Conservation (phyloP, 2,888 invertebrate species). For the Eupithecia subfuscata region DNA sequence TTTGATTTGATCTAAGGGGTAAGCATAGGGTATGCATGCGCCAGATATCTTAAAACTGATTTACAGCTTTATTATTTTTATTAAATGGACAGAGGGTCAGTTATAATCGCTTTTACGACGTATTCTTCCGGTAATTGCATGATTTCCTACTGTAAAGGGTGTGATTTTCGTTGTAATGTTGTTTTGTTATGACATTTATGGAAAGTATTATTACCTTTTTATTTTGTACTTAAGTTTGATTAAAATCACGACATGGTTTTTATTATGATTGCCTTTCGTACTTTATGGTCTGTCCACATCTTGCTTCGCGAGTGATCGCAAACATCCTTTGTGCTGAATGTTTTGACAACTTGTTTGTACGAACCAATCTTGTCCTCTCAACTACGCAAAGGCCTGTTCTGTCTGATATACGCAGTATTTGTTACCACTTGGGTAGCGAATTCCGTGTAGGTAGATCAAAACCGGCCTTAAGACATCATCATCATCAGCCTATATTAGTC, state of each 20-base stretch:
- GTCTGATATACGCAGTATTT: no score
- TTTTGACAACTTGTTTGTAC: neutral
- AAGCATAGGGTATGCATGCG: neutral
- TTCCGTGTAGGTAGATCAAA: no score
- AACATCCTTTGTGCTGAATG: neutral
- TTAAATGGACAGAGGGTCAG: neutral
- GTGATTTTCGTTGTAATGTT: constrained; percentile 30
- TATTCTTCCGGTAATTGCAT: constrained; percentile 33
- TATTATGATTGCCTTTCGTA: neutral
- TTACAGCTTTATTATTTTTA: constrained; percentile 31
- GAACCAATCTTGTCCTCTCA: neutral
- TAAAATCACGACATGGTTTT: neutral
- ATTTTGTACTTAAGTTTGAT: constrained; percentile 2
- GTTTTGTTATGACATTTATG: constrained; percentile 14
- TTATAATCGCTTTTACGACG: constrained; percentile 34
- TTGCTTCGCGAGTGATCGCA: neutral
- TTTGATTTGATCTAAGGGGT: neutral
- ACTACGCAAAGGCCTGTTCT: neutral
- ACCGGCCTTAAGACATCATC: no score
- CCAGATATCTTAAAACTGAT: constrained; percentile 11
- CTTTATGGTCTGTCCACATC: neutral
- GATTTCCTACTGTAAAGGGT: constrained; percentile 34
- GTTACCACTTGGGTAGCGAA: no score
- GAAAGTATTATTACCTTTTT: neutral
- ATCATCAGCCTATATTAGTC: no score